Conservation (phyloP, 1,140 invertebrate genomes). For the Caenorhabditis brenneri region DNA sequence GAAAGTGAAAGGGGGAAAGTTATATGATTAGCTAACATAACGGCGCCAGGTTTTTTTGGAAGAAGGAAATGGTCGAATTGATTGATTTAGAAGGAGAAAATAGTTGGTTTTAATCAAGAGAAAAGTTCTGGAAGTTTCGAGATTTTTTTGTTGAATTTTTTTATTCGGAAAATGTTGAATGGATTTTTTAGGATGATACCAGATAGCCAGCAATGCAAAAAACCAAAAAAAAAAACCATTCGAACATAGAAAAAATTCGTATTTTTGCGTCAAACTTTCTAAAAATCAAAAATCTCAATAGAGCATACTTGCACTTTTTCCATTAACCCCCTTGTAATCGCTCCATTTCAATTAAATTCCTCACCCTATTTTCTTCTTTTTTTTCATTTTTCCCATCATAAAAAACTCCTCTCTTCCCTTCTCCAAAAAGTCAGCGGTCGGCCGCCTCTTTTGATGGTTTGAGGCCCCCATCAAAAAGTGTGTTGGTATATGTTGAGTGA, state of each 20-base stretch:
- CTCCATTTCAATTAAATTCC: no score
- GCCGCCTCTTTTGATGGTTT: not conserved
- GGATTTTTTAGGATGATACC: no score
- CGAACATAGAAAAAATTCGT: no score
- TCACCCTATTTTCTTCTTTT: not conserved
- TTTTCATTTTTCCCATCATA: not conserved
- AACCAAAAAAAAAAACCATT: no score
- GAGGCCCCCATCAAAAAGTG: not conserved
- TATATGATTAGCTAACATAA: not conserved
- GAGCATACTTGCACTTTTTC: no score
- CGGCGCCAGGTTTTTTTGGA: not conserved
- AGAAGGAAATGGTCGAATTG: not conserved
- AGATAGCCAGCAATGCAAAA: no score
- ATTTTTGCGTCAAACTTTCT: no score
- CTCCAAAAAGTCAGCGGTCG: not conserved
- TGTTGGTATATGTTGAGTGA: not conserved
- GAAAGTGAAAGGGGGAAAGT: constrained; percentile 25
- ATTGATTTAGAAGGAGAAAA: no score
- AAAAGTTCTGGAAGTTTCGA: not conserved
- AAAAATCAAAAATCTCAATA: no score
- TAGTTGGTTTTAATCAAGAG: no score
- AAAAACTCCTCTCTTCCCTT: not conserved
- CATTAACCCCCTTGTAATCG: no score
- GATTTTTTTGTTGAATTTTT: not conserved
- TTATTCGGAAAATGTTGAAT: no score